Evolutionary conservation across 1,140 invertebrate species (phyloP), one percentile per base, ranked within the genome.

Genomic region (Sycophila sp.): DNA sequence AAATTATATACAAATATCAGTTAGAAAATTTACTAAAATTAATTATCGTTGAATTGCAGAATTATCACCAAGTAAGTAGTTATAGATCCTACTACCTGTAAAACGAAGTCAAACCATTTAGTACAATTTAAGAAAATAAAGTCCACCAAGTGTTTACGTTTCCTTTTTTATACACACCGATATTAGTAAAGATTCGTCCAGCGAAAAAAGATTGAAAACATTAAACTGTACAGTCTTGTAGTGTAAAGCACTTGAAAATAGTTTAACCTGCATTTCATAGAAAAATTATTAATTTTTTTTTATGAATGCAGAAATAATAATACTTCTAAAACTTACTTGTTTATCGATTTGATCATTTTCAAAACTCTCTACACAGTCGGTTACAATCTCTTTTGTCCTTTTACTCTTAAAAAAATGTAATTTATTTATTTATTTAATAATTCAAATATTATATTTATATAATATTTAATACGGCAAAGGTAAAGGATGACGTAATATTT

Each of bases 1-100:
- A n/a, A n/a, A n/a, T n/a, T n/a, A n/a, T n/a, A n/a, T n/a, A n/a
- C n/a, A n/a, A n/a, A n/a, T n/a, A n/a, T n/a, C n/a, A n/a, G n/a
- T n/a, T n/a, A n/a, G n/a, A n/a, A n/a, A n/a, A n/a, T n/a, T n/a
- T n/a, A n/a, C n/a, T n/a, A n/a, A n/a, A n/a, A n/a, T n/a, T n/a
- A n/a, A n/a, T n/a, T 36, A 10, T 40, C 36, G 38, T 40, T n/a
- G 17, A 59, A 38, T 40, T 59, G 56, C 26, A 59, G 24, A 11
- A 59, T 4, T 40, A 59, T 59, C 34, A 59, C 36, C 32, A 59
- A 26, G 36, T 59, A 59, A 2, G 32, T 59, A 11, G 56, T 59
- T 6, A 59, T 59, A 13, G 56, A 36, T 11, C 34, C 34, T 24
- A 22, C n/a, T 11, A 59, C 40, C 56, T 59, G 11, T 15, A 59